A percentile compares a stretch with the other conserved stretches of the same genome.
phyloP scores from a whole-genome alignment of 2,797 vertebrate genomes.

The Silurus aristotelis region DNA sequence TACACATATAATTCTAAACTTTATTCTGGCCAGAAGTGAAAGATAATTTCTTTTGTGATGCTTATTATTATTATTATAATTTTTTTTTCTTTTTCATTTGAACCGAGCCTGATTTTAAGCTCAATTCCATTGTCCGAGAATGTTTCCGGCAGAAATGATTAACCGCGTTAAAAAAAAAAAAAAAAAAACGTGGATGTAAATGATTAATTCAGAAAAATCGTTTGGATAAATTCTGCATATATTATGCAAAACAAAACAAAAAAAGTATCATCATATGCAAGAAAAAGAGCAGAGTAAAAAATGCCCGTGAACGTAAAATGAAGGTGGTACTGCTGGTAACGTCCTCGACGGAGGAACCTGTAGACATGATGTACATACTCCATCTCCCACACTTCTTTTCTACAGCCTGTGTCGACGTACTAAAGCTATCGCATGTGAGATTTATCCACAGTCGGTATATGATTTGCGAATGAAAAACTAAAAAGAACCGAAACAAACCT shows the following conservation, averaged over 20 bases:
- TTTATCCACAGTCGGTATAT: constrained; percentile 73
- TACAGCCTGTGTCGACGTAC: constrained; percentile 68
- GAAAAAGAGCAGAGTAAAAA: neutral
- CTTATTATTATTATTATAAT: constrained; percentile 33
- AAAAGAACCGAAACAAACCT: neutral
- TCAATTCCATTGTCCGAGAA: constrained; percentile 74
- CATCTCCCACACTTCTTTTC: constrained; percentile 70
- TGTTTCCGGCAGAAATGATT: constrained; percentile 73
- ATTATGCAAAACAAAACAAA: constrained; percentile 71
- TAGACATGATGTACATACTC: constrained; percentile 74
- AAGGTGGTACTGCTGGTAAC: constrained; percentile 43
- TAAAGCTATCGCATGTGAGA: constrained; percentile 76
- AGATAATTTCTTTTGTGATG: constrained; percentile 66
- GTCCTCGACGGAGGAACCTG: constrained; percentile 45
- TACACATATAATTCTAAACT: constrained; percentile 68
- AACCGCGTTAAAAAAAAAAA: constrained; percentile 60
- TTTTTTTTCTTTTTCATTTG: constrained; percentile 46
- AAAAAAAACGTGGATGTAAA: constrained; percentile 59
- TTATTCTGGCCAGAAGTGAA: constrained; percentile 66
- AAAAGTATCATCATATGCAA: constrained; percentile 67
- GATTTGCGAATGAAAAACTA: constrained; percentile 69
- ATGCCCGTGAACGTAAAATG: constrained; percentile 54
- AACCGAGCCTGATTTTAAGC: constrained; percentile 55
- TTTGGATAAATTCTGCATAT: constrained; percentile 76
- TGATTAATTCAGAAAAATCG: constrained; percentile 58